Conservation (phyloP, 2,888 invertebrate species). For the Andrena trimmerana region DNA sequence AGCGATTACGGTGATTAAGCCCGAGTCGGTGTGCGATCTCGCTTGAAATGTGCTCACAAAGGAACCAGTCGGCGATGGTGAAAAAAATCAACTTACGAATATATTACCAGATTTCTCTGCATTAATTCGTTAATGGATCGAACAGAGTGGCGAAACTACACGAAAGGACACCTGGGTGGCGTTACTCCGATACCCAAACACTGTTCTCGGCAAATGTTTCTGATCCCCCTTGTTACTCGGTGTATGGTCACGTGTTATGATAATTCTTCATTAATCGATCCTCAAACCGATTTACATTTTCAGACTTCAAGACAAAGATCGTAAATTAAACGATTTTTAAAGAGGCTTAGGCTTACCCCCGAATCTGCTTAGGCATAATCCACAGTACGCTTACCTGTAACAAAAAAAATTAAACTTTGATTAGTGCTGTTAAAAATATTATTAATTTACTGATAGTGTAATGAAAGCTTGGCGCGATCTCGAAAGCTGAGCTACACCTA, state of each 20-base stretch:
- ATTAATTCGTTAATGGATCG: constrained; percentile 51
- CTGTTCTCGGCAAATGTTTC: too few relatives aligned
- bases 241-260: too few relatives aligned
- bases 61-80: constrained; percentile 29
- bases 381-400: constrained; percentile 15
- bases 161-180: not conserved
- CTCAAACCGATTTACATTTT: not conserved
- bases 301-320: not conserved
- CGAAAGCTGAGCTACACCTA: too few relatives aligned
- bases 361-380: not conserved
- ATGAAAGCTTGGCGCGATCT: too few relatives aligned
- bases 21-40: constrained; percentile 35
- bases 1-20: constrained; percentile 54
- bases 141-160: constrained; percentile 22
- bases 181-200: not conserved
- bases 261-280: too few relatives aligned
- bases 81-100: constrained; percentile 35
- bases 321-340: not conserved
- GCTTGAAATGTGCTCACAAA: constrained; percentile 38
- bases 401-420: not conserved
- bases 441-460: too few relatives aligned
- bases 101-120: constrained; percentile 48
- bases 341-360: not conserved
- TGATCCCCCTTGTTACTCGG: too few relatives aligned
- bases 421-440: not conserved